phyloP scores from a whole-genome alignment of 1,140 invertebrate species.

The Drosophila auraria region DNA sequence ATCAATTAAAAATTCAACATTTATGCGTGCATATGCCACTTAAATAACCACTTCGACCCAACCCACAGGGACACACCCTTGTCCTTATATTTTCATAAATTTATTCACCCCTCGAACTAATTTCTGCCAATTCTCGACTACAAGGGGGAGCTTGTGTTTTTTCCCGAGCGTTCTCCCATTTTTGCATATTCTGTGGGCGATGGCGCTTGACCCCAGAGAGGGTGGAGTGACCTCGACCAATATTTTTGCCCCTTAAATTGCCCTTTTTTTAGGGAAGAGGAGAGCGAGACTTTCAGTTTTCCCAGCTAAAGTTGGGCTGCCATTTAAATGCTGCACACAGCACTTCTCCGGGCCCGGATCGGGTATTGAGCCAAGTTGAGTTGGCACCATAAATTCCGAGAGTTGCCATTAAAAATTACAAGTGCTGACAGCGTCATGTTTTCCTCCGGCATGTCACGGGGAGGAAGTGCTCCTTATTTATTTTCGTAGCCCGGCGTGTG shows the following conservation, averaged over 20 bases:
- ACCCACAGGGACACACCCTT: slow-evolving; percentile 25
- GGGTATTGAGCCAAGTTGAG: slow-evolving; percentile 39
- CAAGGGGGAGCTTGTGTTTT: slow-evolving; percentile 4
- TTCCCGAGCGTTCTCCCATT: slow-evolving; percentile 16
- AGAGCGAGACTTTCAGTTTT: slow-evolving; percentile 13
- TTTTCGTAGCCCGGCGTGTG: slow-evolving; percentile 34
- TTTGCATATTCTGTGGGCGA: slow-evolving; percentile 42
- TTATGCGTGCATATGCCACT: slow-evolving; percentile 60
- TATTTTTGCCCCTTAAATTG: slow-evolving; percentile 62
- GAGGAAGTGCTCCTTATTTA: slow-evolving; percentile 45
- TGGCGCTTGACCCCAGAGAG: slow-evolving; percentile 26
- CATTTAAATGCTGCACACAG: slow-evolving; percentile 58
- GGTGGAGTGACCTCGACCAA: slow-evolving; percentile 40
- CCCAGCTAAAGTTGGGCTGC: slow-evolving; percentile 17
- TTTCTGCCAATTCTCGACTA: slow-evolving; percentile 52
- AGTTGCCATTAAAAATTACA: slow-evolving; percentile 78
- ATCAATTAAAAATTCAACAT: slow-evolving; percentile 71
- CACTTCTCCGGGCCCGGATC: slow-evolving; percentile 4
- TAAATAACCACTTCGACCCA: slow-evolving; percentile 50
- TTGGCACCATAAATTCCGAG: slow-evolving; percentile 65
- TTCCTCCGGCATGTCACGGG: slow-evolving; percentile 12
- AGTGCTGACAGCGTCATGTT: slow-evolving; percentile 73
- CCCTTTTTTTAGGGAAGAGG: neutral
- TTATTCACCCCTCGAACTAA: slow-evolving; percentile 78
- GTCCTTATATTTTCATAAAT: slow-evolving; percentile 65